phyloP scores from a whole-genome alignment of 2,888 invertebrate genomes.

The Girardia tigrina region DNA sequence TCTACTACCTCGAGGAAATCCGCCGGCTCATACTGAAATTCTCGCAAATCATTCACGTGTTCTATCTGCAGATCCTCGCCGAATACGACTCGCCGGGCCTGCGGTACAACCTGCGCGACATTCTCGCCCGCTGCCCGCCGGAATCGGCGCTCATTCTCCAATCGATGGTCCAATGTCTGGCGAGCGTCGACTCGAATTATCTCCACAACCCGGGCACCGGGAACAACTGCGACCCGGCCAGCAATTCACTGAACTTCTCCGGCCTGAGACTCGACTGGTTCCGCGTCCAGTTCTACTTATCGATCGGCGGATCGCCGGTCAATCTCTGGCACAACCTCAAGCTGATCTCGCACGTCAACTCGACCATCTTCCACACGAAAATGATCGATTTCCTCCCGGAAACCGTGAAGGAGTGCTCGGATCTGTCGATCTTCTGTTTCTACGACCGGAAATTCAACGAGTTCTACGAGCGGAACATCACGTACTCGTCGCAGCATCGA shows the following conservation, averaged over 20 bases:
- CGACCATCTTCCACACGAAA: constrained; percentile 85
- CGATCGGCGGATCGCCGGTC: constrained; percentile 58
- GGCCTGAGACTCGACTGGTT: constrained; percentile 93
- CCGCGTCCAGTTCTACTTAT: constrained; percentile 60
- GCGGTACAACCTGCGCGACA: background rate
- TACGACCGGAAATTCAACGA: constrained; percentile 80
- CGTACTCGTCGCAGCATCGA: constrained; percentile 84
- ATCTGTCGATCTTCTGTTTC: constrained; percentile 79
- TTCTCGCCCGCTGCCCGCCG: constrained; percentile 57
- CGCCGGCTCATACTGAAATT: constrained; percentile 53
- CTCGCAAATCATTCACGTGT: constrained; percentile 85
- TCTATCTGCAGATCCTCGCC: constrained; percentile 87
- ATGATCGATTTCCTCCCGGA: constrained; percentile 96
- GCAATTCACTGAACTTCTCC: constrained; percentile 61
- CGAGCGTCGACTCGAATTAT: constrained; percentile 48
- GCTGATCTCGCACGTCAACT: constrained; percentile 78
- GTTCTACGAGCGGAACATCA: constrained; percentile 93
- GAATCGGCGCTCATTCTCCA: constrained; percentile 85
- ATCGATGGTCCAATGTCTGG: constrained; percentile 72
- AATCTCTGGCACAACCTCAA: constrained; percentile 67
- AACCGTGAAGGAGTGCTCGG: constrained; percentile 85
- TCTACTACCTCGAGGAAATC: constrained; percentile 95
- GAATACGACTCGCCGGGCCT: constrained; percentile 67
- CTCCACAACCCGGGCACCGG: background rate
- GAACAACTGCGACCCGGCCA: background rate